Percentiles rank a stretch among this genome's conserved stretches.
These are phyloP conservation scores for Pseudococcus longispinus DNA, from an alignment of 2,888 invertebrate genomes.

Conservation along the genomic window DNA sequence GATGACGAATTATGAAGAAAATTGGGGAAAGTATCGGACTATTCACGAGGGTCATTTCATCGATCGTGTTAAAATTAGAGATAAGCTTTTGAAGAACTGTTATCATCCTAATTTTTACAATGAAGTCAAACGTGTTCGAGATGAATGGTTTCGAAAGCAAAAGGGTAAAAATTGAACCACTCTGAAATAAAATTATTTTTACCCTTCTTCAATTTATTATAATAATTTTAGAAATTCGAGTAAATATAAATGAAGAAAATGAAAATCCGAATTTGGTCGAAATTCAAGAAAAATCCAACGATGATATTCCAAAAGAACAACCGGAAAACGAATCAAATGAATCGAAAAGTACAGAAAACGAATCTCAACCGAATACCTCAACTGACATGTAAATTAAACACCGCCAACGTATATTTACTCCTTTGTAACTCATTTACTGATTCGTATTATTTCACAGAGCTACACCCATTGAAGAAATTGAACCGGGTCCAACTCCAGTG, in stretches of 20 bases:
- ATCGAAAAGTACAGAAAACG: background rate
- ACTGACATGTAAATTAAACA: background rate
- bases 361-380: background rate
- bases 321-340: background rate
- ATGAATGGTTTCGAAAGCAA: background rate
- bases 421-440: background rate
- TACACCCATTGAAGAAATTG: background rate
- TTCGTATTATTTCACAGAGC: background rate
- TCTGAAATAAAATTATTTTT: background rate
- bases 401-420: background rate
- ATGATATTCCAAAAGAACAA: background rate
- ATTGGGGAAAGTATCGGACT: constrained; percentile 12
- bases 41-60: background rate
- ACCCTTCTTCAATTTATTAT: background rate
- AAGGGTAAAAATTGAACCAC: background rate
- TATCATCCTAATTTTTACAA: constrained; percentile 6
- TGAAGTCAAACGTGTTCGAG: constrained; percentile 20
- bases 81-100: constrained; percentile 32
- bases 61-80: background rate
- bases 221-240: background rate
- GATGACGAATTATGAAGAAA: background rate
- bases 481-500: background rate
- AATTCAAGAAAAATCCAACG: background rate
- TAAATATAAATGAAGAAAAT: background rate
- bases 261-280: background rate